A percentile compares a stretch with the other conserved stretches of the same genome.
Evolutionary conservation across 2,888 invertebrate genomes (phyloP).

Genomic region (Oscheius sp.): DNA sequence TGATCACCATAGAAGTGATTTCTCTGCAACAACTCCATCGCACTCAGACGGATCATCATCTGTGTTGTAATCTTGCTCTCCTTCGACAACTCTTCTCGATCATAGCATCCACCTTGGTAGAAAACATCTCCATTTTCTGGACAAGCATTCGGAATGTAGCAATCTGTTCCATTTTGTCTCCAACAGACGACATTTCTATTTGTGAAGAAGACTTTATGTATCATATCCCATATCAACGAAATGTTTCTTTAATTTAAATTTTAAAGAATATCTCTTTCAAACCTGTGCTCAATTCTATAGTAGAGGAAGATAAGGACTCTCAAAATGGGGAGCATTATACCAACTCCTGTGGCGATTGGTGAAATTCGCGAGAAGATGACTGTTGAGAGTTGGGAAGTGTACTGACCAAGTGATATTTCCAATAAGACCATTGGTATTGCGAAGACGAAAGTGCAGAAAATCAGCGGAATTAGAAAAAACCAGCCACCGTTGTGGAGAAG

Average conservation of each 20-base stretch:
- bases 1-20: not conserved
- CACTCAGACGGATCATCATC: not conserved
- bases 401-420: constrained; percentile 25
- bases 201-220: not conserved
- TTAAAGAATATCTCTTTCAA: not conserved
- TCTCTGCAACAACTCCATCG: not conserved
- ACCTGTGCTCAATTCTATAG: constrained; percentile 16
- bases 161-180: not conserved
- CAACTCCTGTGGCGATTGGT: not conserved
- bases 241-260: not conserved
- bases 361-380: constrained; percentile 4
- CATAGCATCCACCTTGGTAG: constrained; percentile 23
- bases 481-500: constrained; percentile 16
- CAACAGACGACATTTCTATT: constrained; percentile 4
- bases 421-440: constrained; percentile 17
- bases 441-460: not conserved
- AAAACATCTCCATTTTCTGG: not conserved
- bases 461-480: constrained; percentile 8
- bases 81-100: not conserved
- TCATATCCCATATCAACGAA: constrained; percentile 1
- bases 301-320: not conserved
- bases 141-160: constrained; percentile 4
- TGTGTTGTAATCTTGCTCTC: not conserved
- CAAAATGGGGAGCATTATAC: not conserved
- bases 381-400: not conserved